phyloP scores from a whole-genome alignment of 2,797 vertebrate species.

The Melanotaenia trifasciata region DNA sequence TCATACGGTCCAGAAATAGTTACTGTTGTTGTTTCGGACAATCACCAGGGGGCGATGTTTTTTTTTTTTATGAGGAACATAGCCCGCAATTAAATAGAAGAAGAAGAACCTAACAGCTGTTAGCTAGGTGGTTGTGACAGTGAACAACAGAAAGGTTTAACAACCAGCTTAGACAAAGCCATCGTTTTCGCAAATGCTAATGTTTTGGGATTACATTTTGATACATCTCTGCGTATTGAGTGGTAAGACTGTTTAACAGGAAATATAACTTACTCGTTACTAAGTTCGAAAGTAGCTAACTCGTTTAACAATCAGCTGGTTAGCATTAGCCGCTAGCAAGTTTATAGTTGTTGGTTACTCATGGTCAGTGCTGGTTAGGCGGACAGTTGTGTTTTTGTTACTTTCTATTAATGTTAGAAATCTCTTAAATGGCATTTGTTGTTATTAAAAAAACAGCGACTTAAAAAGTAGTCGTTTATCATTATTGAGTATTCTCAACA shows the following conservation, averaged over 20 bases:
- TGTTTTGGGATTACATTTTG: slow-evolving; percentile 27
- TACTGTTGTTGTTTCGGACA: fast-evolving
- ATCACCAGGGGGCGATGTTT: slow-evolving; percentile 19
- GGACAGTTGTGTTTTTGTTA: not conserved
- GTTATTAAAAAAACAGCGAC: too few species aligned
- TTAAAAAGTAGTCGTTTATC: too few species aligned
- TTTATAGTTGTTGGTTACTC: not conserved
- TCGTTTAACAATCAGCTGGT: not conserved
- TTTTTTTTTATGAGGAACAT: fast-evolving
- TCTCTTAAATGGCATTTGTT: not conserved
- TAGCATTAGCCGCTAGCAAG: slow-evolving; percentile 13
- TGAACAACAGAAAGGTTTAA: not conserved
- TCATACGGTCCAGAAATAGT: not conserved
- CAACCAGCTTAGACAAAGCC: not conserved
- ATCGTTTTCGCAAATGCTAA: slow-evolving; percentile 11
- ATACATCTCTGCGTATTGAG: slow-evolving; percentile 14
- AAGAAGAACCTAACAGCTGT: slow-evolving; percentile 40
- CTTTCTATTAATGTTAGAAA: not conserved
- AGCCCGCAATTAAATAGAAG: not conserved
- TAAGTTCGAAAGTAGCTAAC: slow-evolving; percentile 9
- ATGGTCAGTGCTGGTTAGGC: fast-evolving
- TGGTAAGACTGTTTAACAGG: slow-evolving; percentile 54
- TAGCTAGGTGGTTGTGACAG: slow-evolving; percentile 29
- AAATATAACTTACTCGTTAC: not conserved
- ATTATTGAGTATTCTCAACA: too few species aligned